Conservation (phyloP, 2,888 invertebrate species). For the Stenichneumon culpator region DNA sequence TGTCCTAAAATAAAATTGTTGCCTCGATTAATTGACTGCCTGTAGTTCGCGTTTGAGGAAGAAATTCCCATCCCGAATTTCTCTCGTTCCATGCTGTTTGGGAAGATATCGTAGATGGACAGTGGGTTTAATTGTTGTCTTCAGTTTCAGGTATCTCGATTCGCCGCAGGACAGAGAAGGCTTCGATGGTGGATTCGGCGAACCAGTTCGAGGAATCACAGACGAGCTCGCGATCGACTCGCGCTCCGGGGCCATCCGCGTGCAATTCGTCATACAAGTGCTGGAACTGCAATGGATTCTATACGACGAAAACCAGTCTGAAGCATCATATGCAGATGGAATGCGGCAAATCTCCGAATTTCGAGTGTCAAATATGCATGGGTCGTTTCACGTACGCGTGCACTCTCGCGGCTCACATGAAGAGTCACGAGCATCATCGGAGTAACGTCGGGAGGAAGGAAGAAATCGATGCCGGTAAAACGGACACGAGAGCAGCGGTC, state of each 20-base stretch:
- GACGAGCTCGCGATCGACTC: background rate
- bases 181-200: background rate
- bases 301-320: slow-evolving; percentile 36
- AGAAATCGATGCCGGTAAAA: background rate
- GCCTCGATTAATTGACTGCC: slow-evolving; percentile 7
- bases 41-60: background rate
- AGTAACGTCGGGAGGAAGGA: background rate
- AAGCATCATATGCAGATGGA: slow-evolving; percentile 53
- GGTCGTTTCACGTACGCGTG: slow-evolving; percentile 7
- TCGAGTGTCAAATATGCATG: slow-evolving; percentile 33
- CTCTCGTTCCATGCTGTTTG: background rate
- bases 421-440: slow-evolving; percentile 1
- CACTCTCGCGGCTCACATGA: slow-evolving; percentile 5
- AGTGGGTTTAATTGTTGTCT: slow-evolving; percentile 20
- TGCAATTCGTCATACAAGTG: slow-evolving; percentile 43
- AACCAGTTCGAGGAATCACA: background rate
- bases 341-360: slow-evolving; percentile 37
- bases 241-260: background rate
- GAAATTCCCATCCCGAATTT: slow-evolving; percentile 9
- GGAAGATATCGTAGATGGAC: background rate
- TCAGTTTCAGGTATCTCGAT: slow-evolving; percentile 51
- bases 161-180: background rate
- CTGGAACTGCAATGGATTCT: slow-evolving; percentile 49
- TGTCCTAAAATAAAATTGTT: slow-evolving; percentile 29
- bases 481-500: background rate